A percentile compares a stretch with the other conserved stretches of the same genome.
Conservation (phyloP, 2,797 vertebrate species). For the Schizopygopsis malacanthus region DNA sequence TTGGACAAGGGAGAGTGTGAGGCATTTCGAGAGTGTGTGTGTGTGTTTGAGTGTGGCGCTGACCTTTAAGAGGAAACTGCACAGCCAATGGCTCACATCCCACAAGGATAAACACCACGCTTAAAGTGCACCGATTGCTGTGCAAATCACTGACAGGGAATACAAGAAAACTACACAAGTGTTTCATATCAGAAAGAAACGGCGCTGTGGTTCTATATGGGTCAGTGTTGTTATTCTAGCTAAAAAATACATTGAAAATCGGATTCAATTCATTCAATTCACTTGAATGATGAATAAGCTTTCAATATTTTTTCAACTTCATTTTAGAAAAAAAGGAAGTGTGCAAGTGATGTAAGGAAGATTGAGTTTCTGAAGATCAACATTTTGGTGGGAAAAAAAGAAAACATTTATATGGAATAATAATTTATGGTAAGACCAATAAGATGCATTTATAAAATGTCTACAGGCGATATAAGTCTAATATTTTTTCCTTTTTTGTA, state of each 20-base stretch:
- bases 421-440: background rate
- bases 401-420: background rate
- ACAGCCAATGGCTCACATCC: constrained; percentile 5
- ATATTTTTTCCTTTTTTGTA: background rate
- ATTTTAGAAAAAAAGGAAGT: background rate
- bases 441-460: background rate
- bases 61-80: constrained; percentile 44
- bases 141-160: constrained; percentile 10
- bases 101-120: constrained; percentile 6
- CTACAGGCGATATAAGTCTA: background rate
- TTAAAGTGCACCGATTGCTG: constrained; percentile 8
- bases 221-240: background rate
- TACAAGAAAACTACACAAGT: constrained; percentile 1
- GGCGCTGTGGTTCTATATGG: background rate
- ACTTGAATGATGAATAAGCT: background rate
- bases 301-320: background rate
- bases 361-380: background rate
- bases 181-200: background rate
- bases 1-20: background rate
- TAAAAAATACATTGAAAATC: background rate
- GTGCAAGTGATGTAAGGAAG: background rate
- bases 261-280: background rate
- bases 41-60: constrained; percentile 20
- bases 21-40: background rate
- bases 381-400: background rate